These are phyloP conservation scores for Siniperca chuatsi DNA, from an alignment of 2,113 vertebrate genomes.

Conservation along the genomic window DNA sequence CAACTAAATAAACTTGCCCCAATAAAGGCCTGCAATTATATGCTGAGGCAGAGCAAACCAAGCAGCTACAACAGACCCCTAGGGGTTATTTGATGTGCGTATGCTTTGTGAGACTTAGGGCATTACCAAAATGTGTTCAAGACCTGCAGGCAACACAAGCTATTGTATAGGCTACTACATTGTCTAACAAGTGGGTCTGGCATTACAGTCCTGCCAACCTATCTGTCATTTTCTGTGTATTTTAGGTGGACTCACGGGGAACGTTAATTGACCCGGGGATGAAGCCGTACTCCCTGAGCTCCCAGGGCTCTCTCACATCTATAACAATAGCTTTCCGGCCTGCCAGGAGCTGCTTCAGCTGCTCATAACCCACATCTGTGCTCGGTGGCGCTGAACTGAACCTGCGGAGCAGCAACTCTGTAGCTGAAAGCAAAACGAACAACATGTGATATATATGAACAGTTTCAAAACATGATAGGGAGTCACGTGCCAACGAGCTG, in stretches of 20 bases:
- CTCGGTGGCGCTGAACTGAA: slow-evolving; percentile 74
- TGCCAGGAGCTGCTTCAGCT: slow-evolving; percentile 89
- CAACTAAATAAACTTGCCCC: no score
- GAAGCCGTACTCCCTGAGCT: slow-evolving; percentile 87
- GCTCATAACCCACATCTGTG: slow-evolving; percentile 84
- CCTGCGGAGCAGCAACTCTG: slow-evolving; percentile 54
- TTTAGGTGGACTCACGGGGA: slow-evolving; percentile 86
- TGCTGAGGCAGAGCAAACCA: not conserved
- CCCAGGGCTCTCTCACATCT: slow-evolving; percentile 94
- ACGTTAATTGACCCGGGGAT: slow-evolving; percentile 92
- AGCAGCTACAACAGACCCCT: no score
- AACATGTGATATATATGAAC: not conserved
- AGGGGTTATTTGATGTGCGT: not conserved
- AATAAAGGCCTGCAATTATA: no score
- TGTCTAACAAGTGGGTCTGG: no score
- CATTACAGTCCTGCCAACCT: not conserved
- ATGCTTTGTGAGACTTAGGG: not conserved
- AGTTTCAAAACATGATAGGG: not conserved
- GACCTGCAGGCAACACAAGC: not conserved
- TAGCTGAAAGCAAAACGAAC: slow-evolving; percentile 31
- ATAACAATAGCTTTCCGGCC: slow-evolving; percentile 82
- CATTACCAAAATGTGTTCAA: not conserved
- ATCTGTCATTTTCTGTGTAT: not conserved
- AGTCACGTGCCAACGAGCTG: not conserved
- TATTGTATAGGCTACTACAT: not conserved